These are phyloP conservation scores for Hyposoter didymator DNA, from an alignment of 2,888 invertebrate genomes.

Conservation along the genomic window DNA sequence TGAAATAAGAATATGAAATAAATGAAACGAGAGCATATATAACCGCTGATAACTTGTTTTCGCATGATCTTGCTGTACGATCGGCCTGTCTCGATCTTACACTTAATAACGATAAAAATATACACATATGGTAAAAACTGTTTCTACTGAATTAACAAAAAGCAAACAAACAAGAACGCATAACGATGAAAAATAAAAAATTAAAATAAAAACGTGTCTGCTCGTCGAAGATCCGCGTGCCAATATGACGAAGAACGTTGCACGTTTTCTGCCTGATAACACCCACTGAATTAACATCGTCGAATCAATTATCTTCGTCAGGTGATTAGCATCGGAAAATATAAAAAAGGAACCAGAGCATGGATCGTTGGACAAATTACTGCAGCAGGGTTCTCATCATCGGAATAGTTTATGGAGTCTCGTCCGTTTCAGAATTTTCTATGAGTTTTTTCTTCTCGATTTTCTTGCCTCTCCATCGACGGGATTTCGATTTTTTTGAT, in stretches of 20 bases:
- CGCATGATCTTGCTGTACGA: constrained; percentile 59
- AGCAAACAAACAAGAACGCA: not conserved
- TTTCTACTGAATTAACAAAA: constrained; percentile 18
- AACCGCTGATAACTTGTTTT: constrained; percentile 67
- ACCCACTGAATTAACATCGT: constrained; percentile 50
- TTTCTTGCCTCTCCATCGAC: constrained; percentile 37
- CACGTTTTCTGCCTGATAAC: constrained; percentile 37
- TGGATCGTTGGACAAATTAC: not conserved
- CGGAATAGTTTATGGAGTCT: constrained; percentile 36
- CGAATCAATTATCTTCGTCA: constrained; percentile 39
- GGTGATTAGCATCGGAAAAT: constrained; percentile 18
- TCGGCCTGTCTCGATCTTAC: constrained; percentile 53
- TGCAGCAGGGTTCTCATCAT: not conserved
- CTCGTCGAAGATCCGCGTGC: constrained; percentile 20
- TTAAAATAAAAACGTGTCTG: constrained; percentile 12
- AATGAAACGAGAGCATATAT: constrained; percentile 61
- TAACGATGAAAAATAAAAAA: not conserved
- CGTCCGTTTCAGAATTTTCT: constrained; percentile 40
- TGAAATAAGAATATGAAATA: constrained; percentile 57
- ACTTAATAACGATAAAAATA: constrained; percentile 22
- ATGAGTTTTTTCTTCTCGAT: constrained; percentile 53
- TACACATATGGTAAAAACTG: constrained; percentile 21
- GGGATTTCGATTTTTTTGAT: constrained; percentile 25
- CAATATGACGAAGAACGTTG: constrained; percentile 37
- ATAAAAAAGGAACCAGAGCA: not conserved